phyloP scores from a whole-genome alignment of 1,140 invertebrate species.

The Pinna nobilis region DNA sequence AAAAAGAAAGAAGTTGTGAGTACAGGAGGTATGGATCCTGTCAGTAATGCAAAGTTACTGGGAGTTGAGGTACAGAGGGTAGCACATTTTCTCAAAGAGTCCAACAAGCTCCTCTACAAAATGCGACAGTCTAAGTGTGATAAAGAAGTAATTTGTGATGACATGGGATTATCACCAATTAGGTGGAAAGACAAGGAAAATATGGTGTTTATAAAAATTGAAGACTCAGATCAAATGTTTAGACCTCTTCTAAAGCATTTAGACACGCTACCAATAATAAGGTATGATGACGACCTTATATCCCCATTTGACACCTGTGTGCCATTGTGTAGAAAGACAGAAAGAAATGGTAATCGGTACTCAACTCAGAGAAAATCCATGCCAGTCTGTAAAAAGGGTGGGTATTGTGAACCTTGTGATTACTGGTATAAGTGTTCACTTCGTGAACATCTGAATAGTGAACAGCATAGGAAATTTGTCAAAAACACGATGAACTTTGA shows the following conservation, averaged over 20 bases:
- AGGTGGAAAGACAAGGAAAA: constrained; percentile 54
- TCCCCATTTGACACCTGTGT: constrained; percentile 57
- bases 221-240: constrained; percentile 44
- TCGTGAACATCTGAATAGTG: constrained; percentile 53
- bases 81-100: constrained; percentile 38
- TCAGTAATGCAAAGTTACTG: constrained; percentile 48
- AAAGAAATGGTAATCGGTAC: constrained; percentile 44
- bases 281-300: constrained; percentile 39
- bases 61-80: constrained; percentile 46
- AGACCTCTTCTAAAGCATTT: constrained; percentile 53
- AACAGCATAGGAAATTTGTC: constrained; percentile 54
- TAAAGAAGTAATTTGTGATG: constrained; percentile 18
- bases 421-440: constrained; percentile 55
- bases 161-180: constrained; percentile 46
- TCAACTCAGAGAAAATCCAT: constrained; percentile 37
- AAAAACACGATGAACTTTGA: constrained; percentile 45
- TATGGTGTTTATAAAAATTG: constrained; percentile 43
- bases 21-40: constrained; percentile 27
- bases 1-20: constrained; percentile 14
- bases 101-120: constrained; percentile 33
- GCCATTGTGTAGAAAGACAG: constrained; percentile 32
- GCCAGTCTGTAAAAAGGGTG: constrained; percentile 36
- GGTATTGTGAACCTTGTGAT: constrained; percentile 60
- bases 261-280: constrained; percentile 41
- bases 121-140: constrained; percentile 16